These are phyloP conservation scores for Syritta pipiens DNA, from an alignment of 2,888 invertebrate species.

Conservation along the genomic window DNA sequence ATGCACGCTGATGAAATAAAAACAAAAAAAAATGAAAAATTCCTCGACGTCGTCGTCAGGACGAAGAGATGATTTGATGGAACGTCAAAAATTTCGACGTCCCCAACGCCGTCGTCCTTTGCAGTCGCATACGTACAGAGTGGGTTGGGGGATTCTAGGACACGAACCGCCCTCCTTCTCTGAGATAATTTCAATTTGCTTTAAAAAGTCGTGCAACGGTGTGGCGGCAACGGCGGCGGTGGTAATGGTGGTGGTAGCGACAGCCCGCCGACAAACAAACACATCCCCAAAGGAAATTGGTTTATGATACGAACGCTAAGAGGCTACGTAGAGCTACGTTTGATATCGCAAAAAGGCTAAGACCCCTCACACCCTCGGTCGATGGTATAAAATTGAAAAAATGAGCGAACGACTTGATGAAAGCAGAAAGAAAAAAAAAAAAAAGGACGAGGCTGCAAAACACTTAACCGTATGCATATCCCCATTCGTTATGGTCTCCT, in stretches of 20 bases:
- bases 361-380: neutral
- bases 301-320: slow-evolving; percentile 65
- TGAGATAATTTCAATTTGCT: slow-evolving; percentile 57
- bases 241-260: neutral
- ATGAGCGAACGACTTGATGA: neutral
- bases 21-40: too few relatives aligned
- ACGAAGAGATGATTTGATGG: slow-evolving; percentile 51
- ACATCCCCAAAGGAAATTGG: slow-evolving; percentile 68
- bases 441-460: slow-evolving; percentile 18
- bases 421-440: neutral
- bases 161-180: slow-evolving; percentile 19
- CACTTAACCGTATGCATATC: slow-evolving; percentile 64
- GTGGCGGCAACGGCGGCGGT: neutral
- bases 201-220: slow-evolving; percentile 26
- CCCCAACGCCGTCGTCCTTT: slow-evolving; percentile 8
- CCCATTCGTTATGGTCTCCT: slow-evolving; percentile 58
- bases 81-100: slow-evolving; percentile 42
- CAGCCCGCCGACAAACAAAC: slow-evolving; percentile 32
- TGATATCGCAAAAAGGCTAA: slow-evolving; percentile 38
- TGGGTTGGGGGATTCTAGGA: neutral
- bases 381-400: slow-evolving; percentile 53
- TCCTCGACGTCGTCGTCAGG: too few relatives aligned
- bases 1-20: slow-evolving; percentile 43
- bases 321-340: slow-evolving; percentile 49
- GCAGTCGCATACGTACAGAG: too few relatives aligned